Percentiles rank a stretch among this genome's conserved stretches.
Evolutionary conservation across 1,140 invertebrate species (phyloP).

Genomic region (Drosophila asahinai): DNA sequence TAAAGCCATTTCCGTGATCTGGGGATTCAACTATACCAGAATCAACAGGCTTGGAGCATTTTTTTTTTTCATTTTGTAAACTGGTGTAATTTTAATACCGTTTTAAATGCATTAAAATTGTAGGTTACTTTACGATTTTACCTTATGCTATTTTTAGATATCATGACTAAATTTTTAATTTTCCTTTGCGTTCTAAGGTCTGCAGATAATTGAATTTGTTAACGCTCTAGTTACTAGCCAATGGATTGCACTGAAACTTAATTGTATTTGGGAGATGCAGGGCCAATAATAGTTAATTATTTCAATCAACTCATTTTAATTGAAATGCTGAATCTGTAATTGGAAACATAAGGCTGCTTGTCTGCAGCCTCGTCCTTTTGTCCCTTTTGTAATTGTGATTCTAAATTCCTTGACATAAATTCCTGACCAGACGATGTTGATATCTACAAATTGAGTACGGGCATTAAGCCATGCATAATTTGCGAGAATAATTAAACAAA

Average conservation of each 20-base stretch:
- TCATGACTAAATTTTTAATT: neutral
- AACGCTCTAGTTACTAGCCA: too few relatives aligned
- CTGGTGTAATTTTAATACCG: too few relatives aligned
- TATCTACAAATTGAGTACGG: slow-evolving; percentile 11
- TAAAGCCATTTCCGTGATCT: too few relatives aligned
- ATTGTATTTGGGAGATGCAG: neutral
- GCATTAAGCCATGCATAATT: slow-evolving; percentile 19
- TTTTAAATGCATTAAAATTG: too few relatives aligned
- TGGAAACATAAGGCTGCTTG: neutral
- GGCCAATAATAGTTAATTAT: neutral
- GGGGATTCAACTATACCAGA: too few relatives aligned
- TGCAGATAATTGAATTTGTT: neutral
- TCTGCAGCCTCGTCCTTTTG: neutral
- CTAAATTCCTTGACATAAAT: neutral
- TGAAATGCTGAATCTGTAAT: slow-evolving; percentile 4
- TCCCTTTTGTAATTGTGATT: neutral
- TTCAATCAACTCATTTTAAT: slow-evolving; percentile 13
- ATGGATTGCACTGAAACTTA: too few relatives aligned
- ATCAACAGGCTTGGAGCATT: too few relatives aligned
- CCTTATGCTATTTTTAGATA: too few relatives aligned
- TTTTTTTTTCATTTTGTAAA: too few relatives aligned
- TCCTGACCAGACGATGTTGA: slow-evolving; percentile 7
- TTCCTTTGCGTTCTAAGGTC: too few relatives aligned
- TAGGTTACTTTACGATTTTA: too few relatives aligned
- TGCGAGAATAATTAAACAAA: slow-evolving; percentile 11